Base-by-base conservation (phyloP, 2,797 vertebrate species). In the Falco columbarius region DNA sequence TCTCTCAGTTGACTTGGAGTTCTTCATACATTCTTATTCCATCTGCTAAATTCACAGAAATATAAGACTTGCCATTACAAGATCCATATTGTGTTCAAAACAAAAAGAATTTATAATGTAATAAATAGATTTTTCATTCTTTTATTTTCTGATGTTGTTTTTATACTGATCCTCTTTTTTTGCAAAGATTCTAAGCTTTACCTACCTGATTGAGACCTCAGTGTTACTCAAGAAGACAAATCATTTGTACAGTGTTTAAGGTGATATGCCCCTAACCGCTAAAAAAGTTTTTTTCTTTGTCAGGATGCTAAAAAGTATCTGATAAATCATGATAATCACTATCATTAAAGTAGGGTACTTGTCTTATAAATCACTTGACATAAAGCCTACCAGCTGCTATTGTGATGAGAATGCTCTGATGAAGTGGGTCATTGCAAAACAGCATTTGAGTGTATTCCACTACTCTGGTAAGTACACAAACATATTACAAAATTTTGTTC, bases 21-120 rank as follows among this genome's bases (percentile, higher is more conserved):
- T 92, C 89, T 92, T 96, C 76, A 22, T 86, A 81, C 61, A 93
- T 80, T 59, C 59, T 94, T 63, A 51, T 77, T 89, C 74, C 92
- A 59, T 92, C 76, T 71, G 93, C 77, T 95, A 81, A 93, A 95
- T 89, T 94, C 73, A 92, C 52, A 97, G 79, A 96, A 96, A 96
- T 82, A 16, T 56, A 81, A 96, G 85, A 84, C 46, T 90, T 96
- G 56, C 62, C 68, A 63, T 93, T 96, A 62, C 23, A 23, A 81
- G 77, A 95, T 89, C 46, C 27, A 52, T 87, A 87, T 55, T 0
- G 0, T 70, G 72, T 81, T 91, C 56, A 91, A 89, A 95, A 85
- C 55, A 95, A 89, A 84, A 90, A 73, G 7, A 51, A 79, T 65
- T 71, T 71, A 17, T 40, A 88, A 65, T 46, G 56, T 34, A 58